Evolutionary conservation across 1,140 invertebrate genomes (phyloP), one percentile per base, ranked within the genome.

Genomic region (Drosophila baimaii): DNA sequence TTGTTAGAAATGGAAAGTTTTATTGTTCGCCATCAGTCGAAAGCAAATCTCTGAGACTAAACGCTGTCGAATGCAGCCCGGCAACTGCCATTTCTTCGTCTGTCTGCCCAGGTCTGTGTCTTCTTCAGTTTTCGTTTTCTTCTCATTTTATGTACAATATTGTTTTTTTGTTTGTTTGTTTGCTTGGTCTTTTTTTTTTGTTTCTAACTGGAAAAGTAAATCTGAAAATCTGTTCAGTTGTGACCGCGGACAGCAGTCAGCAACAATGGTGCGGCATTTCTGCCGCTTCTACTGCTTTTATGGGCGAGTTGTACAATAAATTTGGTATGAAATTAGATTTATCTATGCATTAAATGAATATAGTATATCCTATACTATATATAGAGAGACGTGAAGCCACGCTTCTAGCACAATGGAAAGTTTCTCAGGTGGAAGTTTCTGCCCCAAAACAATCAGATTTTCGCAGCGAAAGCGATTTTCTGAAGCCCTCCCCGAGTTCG

Each of bases 1-100:
- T 86, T 86, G 75, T 83, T 86, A 69, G 79, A 89, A 86, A 86
- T 88, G 83, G 83, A 86, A 86, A 86, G 83, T 86, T 86, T 85
- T 83, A 83, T 86, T 88, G 83, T 86, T 71, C 35, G 72, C 69
- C 63, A 77, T 81, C 64, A 70, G 65, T 79, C 65, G 70, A 77
- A 88, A 82, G 71, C 71, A 77, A 86, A 88, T 79, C 66, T 79
- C 83, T 80, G 68, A 64, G 61, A 82, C 82, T 83, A 88, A 86
- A 83, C 55, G 83, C 35, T 88, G 69, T 71, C 44, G 73, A 73
- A 81, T 81, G 73, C 82, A 85, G 72, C 75, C 70, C 61, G 19
- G 31, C 64, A 66, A 79, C 64, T 75, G 72, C 25, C 57, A 51
- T 65, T 70, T 56, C 27, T 47, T 62, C 46, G 37, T 51, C 37